Percentiles rank a stretch among this genome's conserved stretches.
These are phyloP conservation scores for Drosophila maculinotata DNA, from an alignment of 2,888 invertebrate species.

Conservation along the genomic window DNA sequence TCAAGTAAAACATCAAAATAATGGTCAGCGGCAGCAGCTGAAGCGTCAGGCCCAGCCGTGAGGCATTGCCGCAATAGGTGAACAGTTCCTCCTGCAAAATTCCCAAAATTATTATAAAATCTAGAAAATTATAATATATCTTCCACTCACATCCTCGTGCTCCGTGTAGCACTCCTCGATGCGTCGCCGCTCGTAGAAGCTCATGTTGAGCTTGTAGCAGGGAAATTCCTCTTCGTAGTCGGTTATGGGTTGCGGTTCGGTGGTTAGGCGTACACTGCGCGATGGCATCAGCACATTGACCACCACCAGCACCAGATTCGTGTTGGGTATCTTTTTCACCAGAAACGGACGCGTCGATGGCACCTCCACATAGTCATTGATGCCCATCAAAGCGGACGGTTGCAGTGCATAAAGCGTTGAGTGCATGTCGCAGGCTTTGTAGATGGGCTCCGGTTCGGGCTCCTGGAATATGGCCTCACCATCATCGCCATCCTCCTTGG, in stretches of 20 bases:
- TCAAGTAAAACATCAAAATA: constrained; percentile 75
- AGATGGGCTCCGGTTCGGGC: constrained; percentile 79
- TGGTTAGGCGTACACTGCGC: constrained; percentile 85
- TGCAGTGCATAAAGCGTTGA: constrained; percentile 90
- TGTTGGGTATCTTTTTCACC: constrained; percentile 90
- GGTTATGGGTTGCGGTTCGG: constrained; percentile 86
- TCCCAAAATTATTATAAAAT: background rate
- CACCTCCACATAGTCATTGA: constrained; percentile 84
- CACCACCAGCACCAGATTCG: constrained; percentile 92
- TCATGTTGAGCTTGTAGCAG: constrained; percentile 91
- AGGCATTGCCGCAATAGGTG: constrained; percentile 84
- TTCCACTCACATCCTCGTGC: constrained; percentile 88
- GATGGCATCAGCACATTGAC: constrained; percentile 87
- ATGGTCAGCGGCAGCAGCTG: constrained; percentile 72
- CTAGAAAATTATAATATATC: background rate
- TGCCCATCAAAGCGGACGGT: constrained; percentile 86
- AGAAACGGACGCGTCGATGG: constrained; percentile 88
- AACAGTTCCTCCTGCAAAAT: constrained; percentile 80
- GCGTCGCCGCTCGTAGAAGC: constrained; percentile 88
- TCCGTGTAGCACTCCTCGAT: constrained; percentile 92
- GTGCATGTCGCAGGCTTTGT: constrained; percentile 89
- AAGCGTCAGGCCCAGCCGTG: constrained; percentile 61
- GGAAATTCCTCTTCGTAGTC: constrained; percentile 87
- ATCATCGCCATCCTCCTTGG: constrained; percentile 80
- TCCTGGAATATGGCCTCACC: constrained; percentile 84